A percentile compares a stretch with the other conserved stretches of the same genome.
phyloP scores from a whole-genome alignment of 1,140 invertebrate genomes.

The Hyposmocoma kahamanoa region DNA sequence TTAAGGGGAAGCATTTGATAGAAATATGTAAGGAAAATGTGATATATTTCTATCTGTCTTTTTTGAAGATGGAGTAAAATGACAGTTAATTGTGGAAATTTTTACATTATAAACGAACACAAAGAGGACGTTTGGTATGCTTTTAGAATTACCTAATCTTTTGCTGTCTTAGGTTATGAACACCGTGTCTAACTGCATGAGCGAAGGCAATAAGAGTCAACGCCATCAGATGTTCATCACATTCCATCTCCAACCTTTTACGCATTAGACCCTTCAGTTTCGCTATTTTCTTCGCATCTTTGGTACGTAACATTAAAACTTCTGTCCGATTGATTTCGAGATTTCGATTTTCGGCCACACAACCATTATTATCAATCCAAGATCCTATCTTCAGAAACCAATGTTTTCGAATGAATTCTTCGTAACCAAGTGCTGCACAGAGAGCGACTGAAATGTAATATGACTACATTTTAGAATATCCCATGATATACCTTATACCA shows the following conservation, averaged over 20 bases:
- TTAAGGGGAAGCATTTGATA: not conserved
- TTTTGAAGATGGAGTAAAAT: too few relatives aligned
- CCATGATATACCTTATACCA: too few relatives aligned
- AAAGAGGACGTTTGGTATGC: too few relatives aligned
- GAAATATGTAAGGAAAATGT: too few relatives aligned
- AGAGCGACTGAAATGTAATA: constrained; percentile 23
- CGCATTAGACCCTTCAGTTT: constrained; percentile 6
- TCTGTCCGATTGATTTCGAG: constrained; percentile 14
- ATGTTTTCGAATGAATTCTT: constrained; percentile 23
- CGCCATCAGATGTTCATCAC: constrained; percentile 22
- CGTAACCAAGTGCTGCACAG: constrained; percentile 22
- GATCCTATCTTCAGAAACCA: constrained; percentile 24
- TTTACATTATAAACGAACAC: too few relatives aligned
- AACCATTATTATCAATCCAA: constrained; percentile 24
- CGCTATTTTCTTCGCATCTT: constrained; percentile 2
- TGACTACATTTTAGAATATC: too few relatives aligned
- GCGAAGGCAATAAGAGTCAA: constrained; percentile 16
- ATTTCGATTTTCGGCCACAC: constrained; percentile 20
- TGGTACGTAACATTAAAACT: constrained; percentile 1
- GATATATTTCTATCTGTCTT: too few relatives aligned
- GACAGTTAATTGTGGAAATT: too few relatives aligned
- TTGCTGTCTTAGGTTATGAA: not conserved
- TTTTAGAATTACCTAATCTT: too few relatives aligned
- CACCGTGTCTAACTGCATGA: constrained; percentile 20
- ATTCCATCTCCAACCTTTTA: constrained; percentile 9